A percentile compares a stretch with the other conserved stretches of the same genome.
Conservation (phyloP, 2,113 vertebrate genomes). For the Perca schrenkii region DNA sequence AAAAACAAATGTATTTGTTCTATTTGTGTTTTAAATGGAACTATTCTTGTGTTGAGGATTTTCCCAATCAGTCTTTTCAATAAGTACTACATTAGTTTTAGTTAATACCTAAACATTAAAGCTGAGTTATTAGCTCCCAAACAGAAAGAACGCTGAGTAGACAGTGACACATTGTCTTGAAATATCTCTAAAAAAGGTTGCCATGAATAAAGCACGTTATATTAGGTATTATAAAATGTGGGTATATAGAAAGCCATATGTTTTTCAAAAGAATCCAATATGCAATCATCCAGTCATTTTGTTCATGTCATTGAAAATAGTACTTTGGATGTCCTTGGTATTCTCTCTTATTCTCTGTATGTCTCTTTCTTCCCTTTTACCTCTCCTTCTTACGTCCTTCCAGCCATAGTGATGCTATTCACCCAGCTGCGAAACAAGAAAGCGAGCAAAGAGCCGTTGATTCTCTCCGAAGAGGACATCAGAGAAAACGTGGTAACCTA, state of each 20-base stretch:
- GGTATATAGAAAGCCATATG: too few species aligned
- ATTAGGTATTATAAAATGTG: too few species aligned
- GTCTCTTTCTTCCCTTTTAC: constrained; percentile 22
- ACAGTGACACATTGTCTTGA: not conserved
- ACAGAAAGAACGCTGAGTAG: not conserved
- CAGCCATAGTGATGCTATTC: constrained; percentile 93
- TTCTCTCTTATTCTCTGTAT: not conserved
- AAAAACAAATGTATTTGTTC: too few species aligned
- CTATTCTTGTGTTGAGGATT: not conserved
- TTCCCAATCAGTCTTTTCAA: not conserved
- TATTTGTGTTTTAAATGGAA: not conserved
- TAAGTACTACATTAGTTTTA: not conserved
- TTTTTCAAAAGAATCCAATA: too few species aligned
- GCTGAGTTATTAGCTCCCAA: not conserved
- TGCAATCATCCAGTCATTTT: not conserved
- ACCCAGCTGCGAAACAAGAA: constrained; percentile 89
- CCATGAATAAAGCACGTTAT: too few species aligned
- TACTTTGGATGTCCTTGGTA: not conserved
- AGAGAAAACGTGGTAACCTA: constrained; percentile 93
- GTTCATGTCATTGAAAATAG: not conserved
- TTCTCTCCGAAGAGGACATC: constrained; percentile 93
- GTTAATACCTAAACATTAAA: not conserved
- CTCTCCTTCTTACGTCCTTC: constrained; percentile 5
- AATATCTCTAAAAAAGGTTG: not conserved
- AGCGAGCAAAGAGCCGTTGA: constrained; percentile 91